phyloP scores from a whole-genome alignment of 30 jellyfish, hydroid and myxozoan species.

The Hydractinia echinata region DNA sequence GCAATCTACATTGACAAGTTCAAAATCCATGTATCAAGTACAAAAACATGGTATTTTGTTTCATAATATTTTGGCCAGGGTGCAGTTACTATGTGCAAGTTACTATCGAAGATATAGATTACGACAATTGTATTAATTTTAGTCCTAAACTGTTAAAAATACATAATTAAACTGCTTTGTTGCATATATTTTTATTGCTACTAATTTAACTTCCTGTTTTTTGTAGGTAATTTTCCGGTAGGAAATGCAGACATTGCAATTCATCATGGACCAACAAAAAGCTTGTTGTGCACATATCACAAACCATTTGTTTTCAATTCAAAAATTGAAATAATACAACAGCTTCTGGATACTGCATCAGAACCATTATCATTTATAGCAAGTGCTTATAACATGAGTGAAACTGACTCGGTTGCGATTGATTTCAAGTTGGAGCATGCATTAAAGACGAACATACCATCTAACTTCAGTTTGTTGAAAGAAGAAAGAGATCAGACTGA shows the following conservation, averaged over 20 bases:
- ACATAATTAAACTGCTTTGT: not conserved
- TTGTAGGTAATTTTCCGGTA: constrained; percentile 2
- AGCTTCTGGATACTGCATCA: not conserved
- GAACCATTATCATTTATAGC: constrained; percentile 21
- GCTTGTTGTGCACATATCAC: not conserved
- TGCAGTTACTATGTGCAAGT: no score
- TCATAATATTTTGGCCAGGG: no score
- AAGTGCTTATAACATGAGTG: not conserved
- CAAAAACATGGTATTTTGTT: no score
- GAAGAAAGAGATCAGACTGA: not conserved
- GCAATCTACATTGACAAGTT: no score
- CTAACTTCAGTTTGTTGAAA: not conserved
- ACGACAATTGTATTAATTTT: no score
- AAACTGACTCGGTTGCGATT: constrained; percentile 3
- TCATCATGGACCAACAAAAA: not conserved
- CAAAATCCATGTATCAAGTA: no score
- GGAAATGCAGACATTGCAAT: constrained; percentile 1
- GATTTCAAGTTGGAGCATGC: constrained; percentile 10
- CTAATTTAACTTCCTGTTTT: not conserved
- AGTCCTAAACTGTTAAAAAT: not conserved
- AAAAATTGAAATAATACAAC: not conserved
- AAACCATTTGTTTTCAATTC: constrained; percentile 3
- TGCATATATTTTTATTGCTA: not conserved
- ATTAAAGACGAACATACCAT: not conserved
- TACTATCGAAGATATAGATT: no score